These are phyloP conservation scores for Aleiodes leptofemur DNA, from an alignment of 2,888 invertebrate species.

Conservation along the genomic window DNA sequence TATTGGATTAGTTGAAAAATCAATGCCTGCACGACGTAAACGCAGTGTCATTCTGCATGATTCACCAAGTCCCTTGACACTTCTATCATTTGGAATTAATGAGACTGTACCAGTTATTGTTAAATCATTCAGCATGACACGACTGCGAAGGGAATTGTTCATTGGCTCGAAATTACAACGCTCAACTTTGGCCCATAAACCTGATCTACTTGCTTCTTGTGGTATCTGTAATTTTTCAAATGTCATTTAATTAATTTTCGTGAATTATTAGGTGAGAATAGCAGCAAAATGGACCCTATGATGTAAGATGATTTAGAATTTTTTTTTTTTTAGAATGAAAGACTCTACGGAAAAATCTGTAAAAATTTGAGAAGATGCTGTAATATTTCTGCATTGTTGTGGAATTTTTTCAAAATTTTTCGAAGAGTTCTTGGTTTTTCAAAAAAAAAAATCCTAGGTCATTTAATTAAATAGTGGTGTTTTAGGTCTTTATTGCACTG, in stretches of 20 bases:
- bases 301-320: too few species aligned
- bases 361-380: too few species aligned
- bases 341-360: too few species aligned
- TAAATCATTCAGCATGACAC: slow-evolving; percentile 86
- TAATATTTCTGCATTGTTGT: too few species aligned
- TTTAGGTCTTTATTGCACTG: too few species aligned
- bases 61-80: slow-evolving; percentile 72
- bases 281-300: too few species aligned
- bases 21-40: slow-evolving; percentile 86
- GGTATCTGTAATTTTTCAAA: slow-evolving; percentile 60
- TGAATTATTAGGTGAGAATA: neutral
- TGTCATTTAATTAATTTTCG: slow-evolving; percentile 19
- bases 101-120: slow-evolving; percentile 87
- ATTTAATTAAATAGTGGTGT: too few species aligned
- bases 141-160: slow-evolving; percentile 85
- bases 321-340: too few species aligned
- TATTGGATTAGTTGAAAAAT: slow-evolving; percentile 83
- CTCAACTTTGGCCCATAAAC: slow-evolving; percentile 79
- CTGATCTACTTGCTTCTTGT: slow-evolving; percentile 57
- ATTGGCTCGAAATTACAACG: slow-evolving; percentile 86
- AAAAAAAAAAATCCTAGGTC: too few species aligned
- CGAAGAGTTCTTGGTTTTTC: too few species aligned
- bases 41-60: slow-evolving; percentile 88
- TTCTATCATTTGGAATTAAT: slow-evolving; percentile 71
- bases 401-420: too few species aligned